Conservation (phyloP, 64 coral and sea anemone species). For the Montipora sp. region DNA sequence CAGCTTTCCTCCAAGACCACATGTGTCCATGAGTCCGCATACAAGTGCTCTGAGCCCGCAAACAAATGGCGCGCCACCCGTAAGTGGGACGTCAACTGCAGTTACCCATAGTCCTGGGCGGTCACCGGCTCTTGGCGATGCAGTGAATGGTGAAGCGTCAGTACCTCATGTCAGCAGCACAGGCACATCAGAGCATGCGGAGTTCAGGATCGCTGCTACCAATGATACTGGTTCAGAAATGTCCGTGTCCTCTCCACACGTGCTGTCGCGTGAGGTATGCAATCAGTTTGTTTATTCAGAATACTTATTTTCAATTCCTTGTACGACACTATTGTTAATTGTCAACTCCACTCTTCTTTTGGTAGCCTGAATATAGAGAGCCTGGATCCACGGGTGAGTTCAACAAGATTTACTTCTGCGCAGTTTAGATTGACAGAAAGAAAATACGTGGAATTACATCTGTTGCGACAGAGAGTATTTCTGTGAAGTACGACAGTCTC, state of each 20-base stretch:
- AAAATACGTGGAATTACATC: too few relatives aligned
- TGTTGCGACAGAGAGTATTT: too few relatives aligned
- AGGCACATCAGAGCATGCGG: conserved; percentile 82
- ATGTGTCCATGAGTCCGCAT: conserved; percentile 22
- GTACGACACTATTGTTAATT: background rate
- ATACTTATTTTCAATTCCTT: background rate
- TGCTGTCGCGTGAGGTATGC: conserved; percentile 51
- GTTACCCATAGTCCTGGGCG: conserved; percentile 59
- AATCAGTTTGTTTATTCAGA: background rate
- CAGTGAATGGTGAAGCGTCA: conserved; percentile 68
- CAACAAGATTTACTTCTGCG: background rate
- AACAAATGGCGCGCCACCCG: conserved; percentile 61
- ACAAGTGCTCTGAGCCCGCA: conserved; percentile 27
- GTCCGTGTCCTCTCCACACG: conserved; percentile 75
- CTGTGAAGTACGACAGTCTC: too few relatives aligned
- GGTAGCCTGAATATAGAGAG: conserved; percentile 57
- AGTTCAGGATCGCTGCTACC: conserved; percentile 56
- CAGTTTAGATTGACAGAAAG: too few relatives aligned
- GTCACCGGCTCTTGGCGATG: conserved; percentile 52
- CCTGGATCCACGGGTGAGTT: conserved; percentile 47
- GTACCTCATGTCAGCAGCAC: conserved; percentile 94
- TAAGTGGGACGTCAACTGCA: conserved; percentile 7
- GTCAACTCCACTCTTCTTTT: background rate
- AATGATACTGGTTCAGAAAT: conserved; percentile 86
- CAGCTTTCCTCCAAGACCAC: conserved; percentile 30